Evolutionary conservation across 2,113 vertebrate genomes (phyloP), one percentile per base, ranked within the genome.

Genomic region (Brachyhypopomus occidentalis): DNA sequence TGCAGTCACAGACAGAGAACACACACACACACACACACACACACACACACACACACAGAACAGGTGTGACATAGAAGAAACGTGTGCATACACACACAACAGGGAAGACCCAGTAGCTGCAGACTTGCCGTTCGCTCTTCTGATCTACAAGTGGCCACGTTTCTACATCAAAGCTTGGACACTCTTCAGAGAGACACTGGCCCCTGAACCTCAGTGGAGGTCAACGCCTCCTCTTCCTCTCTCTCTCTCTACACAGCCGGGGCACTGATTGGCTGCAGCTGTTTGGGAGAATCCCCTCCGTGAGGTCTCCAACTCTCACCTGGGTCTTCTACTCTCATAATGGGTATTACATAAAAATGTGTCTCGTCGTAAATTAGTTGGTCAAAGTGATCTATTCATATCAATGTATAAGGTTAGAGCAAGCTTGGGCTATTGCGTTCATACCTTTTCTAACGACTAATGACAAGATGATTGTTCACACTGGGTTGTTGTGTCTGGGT

Each of bases 131-230:
- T 22, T 20, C 27, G 11, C 17, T 69, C 2, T 16, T 63, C 9
- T 64, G 70, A 80, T 64, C 36, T 63, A 20, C 5, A 80, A 23
- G 22, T 63, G 70, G 34, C 58, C 45, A n/a, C 41, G 20, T 63
- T 80, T 80, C 38, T 20, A 80, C 41, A 72, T 80, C 78, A 80
- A 80, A 80, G 78, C 78, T 22, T 59, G 78, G 58, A 36, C 1
- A 34, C 70, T 34, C 38, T 73, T 80, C 78, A 80, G 78, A 80
- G 36, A 72, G 55, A 34, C 16, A 30, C 34, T 62, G 69, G 30
- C 20, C 25, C 11, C 30, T 79, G 66, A 71, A 36, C 58, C 38
- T n/a, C 20, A 73, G 70, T 5, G 20, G 38, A 63, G 78, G 70
- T 72, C 78, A 63, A 22, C 36, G 4, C 58, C 56, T 72, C 67